A percentile compares a stretch with the other conserved stretches of the same genome.
Conservation (phyloP, 2,888 invertebrate species). For the Agrotis exclamationis region DNA sequence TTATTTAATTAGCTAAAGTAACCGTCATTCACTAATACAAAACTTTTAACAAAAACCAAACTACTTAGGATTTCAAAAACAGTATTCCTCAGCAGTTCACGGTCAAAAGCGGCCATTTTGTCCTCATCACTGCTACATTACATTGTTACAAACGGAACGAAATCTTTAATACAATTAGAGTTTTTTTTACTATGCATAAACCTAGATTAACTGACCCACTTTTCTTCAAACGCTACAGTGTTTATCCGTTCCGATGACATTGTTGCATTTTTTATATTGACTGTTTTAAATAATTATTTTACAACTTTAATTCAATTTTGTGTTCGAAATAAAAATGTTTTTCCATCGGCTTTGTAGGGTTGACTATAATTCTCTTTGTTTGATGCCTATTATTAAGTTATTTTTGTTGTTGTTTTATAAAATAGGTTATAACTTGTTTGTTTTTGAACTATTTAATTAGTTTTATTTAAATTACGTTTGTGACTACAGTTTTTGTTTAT, state of each 20-base stretch:
- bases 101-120: conserved; percentile 12
- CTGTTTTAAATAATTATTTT: conserved; percentile 45
- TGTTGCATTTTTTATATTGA: conserved; percentile 55
- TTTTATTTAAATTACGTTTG: conserved; percentile 7
- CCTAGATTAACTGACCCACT: conserved; percentile 61
- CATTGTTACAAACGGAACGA: conserved; percentile 18
- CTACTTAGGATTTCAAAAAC: background rate
- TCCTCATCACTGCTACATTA: conserved; percentile 9
- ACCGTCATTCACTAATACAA: too few species aligned
- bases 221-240: conserved; percentile 38
- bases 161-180: conserved; percentile 46
- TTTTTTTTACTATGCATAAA: conserved; percentile 62
- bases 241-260: conserved; percentile 55
- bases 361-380: conserved; percentile 5
- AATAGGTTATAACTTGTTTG: background rate
- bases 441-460: background rate
- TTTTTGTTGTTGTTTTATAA: conserved; percentile 5
- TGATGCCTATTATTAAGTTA: background rate
- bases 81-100: background rate
- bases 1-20: too few species aligned
- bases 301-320: conserved; percentile 31
- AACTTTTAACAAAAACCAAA: too few species aligned
- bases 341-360: conserved; percentile 27
- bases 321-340: conserved; percentile 32
- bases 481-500: too few species aligned